These are phyloP conservation scores for Xiphophorus birchmanni DNA, from an alignment of 2,797 vertebrate species.

Conservation along the genomic window DNA sequence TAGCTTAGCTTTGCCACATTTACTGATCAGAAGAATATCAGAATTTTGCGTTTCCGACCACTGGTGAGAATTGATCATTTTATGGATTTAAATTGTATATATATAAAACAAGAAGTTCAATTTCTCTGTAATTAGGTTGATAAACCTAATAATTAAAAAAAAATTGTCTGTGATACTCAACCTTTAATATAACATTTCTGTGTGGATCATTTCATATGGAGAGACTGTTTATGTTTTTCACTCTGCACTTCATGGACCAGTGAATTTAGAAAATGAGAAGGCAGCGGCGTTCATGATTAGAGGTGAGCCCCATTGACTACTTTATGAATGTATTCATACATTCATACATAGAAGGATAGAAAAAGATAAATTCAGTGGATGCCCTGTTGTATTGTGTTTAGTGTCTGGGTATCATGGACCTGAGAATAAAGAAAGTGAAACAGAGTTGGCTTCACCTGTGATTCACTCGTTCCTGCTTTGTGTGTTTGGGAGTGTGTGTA, in stretches of 20 bases:
- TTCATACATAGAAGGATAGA: slow-evolving; percentile 36
- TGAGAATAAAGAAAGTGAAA: slow-evolving; percentile 24
- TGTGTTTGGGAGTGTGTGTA: slow-evolving; percentile 41
- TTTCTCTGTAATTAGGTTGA: neutral
- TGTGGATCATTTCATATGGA: slow-evolving; percentile 57
- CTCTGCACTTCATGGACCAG: slow-evolving; percentile 64
- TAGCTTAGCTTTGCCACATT: neutral
- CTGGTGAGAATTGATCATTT: neutral
- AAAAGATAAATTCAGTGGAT: slow-evolving; percentile 53
- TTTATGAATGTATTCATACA: slow-evolving; percentile 67
- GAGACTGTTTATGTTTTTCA: slow-evolving; percentile 68
- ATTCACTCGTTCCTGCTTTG: slow-evolving; percentile 21
- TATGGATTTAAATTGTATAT: neutral
- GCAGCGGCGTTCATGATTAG: slow-evolving; percentile 72
- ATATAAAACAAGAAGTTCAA: neutral
- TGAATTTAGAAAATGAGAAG: slow-evolving; percentile 77
- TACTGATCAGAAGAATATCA: neutral
- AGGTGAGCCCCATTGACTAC: slow-evolving; percentile 63
- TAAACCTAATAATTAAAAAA: neutral
- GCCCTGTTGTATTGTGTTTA: slow-evolving; percentile 58
- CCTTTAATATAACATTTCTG: slow-evolving; percentile 15
- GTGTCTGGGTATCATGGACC: slow-evolving; percentile 26
- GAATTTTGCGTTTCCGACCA: neutral
- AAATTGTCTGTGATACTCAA: neutral
- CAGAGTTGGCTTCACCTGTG: slow-evolving; percentile 49